Base-by-base conservation (phyloP, 1,140 invertebrate genomes). In the Brachionus calyciflorus region DNA sequence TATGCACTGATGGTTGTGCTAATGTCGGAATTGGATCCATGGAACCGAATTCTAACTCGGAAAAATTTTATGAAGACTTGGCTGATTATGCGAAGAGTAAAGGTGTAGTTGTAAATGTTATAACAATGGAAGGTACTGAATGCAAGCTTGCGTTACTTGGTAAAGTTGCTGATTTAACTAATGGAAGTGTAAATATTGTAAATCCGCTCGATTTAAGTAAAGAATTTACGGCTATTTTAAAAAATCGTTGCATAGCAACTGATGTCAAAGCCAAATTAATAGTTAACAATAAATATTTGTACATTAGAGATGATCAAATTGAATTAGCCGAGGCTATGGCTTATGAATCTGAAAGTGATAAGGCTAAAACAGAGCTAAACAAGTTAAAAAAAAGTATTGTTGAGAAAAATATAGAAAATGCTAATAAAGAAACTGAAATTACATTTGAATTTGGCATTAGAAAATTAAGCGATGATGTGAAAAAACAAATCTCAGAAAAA, bases 1-100 rank as follows among this genome's bases (percentile, higher is more conserved):
- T 84, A n/a, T 84, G 82, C 78, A 84, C 83, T 21, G 83, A 84
- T 79, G 83, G n/a, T n/a, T n/a, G n/a, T n/a, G n/a, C n/a, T n/a
- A n/a, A n/a, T n/a, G n/a, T n/a, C n/a, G n/a, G n/a, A 82, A 53
- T 83, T n/a, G 83, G 83, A 3, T 81, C 80, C 37, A 73, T 83
- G 19, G 78, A 79, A 19, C 41, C 46, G 17, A 2, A 26, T 78
- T 9, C 24, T 14, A 60, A 30, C 14, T 28, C 55, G 17, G 76
- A 76, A 44, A 76, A 79, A 10, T 84, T 84, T 75, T 84, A 83
- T 79, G 79, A 80, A 21, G 79, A 80, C 26, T 55, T 82, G 49
- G 80, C 78, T 17, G 46, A 79, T 1, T 63, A 65, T 14, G 82
- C 83, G 53, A 55, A 77, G 1, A 77, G 78, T 1, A 81, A 81